Percentiles rank a stretch among this genome's conserved stretches.
Conservation (phyloP, 2,797 vertebrate genomes). For the Chromobotia macracanthus region DNA sequence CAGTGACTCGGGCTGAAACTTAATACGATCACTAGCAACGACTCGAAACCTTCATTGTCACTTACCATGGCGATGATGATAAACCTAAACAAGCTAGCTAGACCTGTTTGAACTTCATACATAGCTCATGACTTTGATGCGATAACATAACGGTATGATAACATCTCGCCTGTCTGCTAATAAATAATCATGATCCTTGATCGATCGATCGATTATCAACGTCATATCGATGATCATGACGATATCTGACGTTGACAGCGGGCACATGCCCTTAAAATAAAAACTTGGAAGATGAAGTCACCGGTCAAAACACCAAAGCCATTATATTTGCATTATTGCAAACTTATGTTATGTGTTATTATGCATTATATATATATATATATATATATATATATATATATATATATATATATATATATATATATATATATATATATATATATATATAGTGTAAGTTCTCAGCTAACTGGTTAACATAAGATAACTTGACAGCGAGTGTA, state of each 20-base stretch:
- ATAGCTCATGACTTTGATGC: not conserved
- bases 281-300: not conserved
- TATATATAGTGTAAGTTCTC: conserved; percentile 6
- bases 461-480: conserved; percentile 34
- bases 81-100: not conserved
- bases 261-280: not conserved
- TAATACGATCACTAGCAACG: not conserved
- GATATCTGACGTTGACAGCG: not conserved
- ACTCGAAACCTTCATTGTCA: not conserved
- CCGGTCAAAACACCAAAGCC: not conserved
- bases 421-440: too few relatives aligned
- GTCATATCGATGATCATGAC: not conserved
- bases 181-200: not conserved
- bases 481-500: not conserved
- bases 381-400: too few relatives aligned
- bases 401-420: too few relatives aligned
- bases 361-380: too few relatives aligned
- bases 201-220: not conserved
- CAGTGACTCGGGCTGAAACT: not conserved
- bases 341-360: too few relatives aligned
- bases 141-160: not conserved
- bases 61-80: not conserved
- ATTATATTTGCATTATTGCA: too few relatives aligned
- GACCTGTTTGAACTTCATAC: not conserved
- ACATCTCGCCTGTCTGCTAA: not conserved